Evolutionary conservation across 2,888 invertebrate genomes (phyloP), one percentile per base, ranked within the genome.

Genomic region (Tubiluchus corallicola): DNA sequence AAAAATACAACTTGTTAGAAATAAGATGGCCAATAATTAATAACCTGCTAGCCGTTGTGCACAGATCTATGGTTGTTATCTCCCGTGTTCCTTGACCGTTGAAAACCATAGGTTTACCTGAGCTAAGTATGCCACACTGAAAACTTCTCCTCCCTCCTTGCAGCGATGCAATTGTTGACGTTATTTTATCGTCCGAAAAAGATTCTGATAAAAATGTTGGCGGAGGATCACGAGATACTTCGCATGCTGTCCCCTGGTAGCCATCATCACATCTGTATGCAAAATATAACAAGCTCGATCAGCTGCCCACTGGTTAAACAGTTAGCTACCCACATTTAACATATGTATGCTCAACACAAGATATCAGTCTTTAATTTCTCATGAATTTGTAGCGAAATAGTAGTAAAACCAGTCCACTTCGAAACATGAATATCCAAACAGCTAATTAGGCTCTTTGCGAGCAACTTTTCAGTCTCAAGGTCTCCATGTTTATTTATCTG

Each of bases 241-340:
- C 52, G 52, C 64, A 65, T 1, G 53, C 52, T 0, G 48, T 44
- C 0, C 65, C 66, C 29, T 50, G 45, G 49, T 55, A 65, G 2
- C 64, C 64, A 52, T 60, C 58, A 49, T 65, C 63, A 56, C 65
- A 65, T 17, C 64, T 64, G 50, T 40, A 38, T 46, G 9, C 29
- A 13, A 38, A 39, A 41, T 13, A 9, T 44, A 16, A 3, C n/a
- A n/a, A n/a, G n/a, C n/a, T n/a, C n/a, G n/a, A n/a, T n/a, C n/a
- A n/a, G n/a, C n/a, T n/a, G n/a, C n/a, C n/a, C n/a, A n/a, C n/a
- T n/a, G n/a, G n/a, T n/a, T n/a, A n/a, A n/a, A n/a, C n/a, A n/a
- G n/a, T n/a, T n/a, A n/a, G n/a, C n/a, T n/a, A n/a, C n/a, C n/a
- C n/a, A n/a, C n/a, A n/a, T n/a, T n/a, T n/a, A n/a, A n/a, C n/a